A percentile compares a stretch with the other conserved stretches of the same genome.
Evolutionary conservation across 2,113 vertebrate species (phyloP).

Genomic region (Istiophorus platypterus): DNA sequence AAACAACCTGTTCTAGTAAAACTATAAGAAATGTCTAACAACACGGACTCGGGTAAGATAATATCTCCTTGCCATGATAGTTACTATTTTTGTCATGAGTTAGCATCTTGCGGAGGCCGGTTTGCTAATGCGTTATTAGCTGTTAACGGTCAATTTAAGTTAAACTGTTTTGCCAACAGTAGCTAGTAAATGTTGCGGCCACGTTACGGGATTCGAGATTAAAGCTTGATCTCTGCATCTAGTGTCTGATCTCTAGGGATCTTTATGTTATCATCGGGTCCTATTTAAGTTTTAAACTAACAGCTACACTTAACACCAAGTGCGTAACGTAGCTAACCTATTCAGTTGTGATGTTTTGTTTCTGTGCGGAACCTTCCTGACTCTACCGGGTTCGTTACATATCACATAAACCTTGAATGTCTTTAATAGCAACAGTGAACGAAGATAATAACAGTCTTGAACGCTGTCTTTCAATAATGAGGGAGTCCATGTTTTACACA

Average conservation of each 20-base stretch:
- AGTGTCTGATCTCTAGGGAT: background rate
- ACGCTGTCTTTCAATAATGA: background rate
- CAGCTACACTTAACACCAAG: background rate
- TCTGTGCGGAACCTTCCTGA: conserved; percentile 43
- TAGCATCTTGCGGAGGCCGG: conserved; percentile 36
- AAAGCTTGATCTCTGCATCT: background rate
- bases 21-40: background rate
- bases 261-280: background rate
- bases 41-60: conserved; percentile 29
- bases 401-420: background rate
- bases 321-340: background rate
- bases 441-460: background rate
- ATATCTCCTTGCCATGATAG: background rate
- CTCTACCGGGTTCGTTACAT: background rate
- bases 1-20: accelerated
- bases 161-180: background rate
- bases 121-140: background rate
- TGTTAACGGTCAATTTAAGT: background rate
- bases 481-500: background rate
- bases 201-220: background rate
- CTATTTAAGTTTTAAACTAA: background rate
- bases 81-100: background rate
- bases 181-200: background rate
- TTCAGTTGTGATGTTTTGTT: conserved; percentile 7
- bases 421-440: background rate